phyloP scores from a whole-genome alignment of 2,113 vertebrate species.

The Coryphaenoides rupestris region DNA sequence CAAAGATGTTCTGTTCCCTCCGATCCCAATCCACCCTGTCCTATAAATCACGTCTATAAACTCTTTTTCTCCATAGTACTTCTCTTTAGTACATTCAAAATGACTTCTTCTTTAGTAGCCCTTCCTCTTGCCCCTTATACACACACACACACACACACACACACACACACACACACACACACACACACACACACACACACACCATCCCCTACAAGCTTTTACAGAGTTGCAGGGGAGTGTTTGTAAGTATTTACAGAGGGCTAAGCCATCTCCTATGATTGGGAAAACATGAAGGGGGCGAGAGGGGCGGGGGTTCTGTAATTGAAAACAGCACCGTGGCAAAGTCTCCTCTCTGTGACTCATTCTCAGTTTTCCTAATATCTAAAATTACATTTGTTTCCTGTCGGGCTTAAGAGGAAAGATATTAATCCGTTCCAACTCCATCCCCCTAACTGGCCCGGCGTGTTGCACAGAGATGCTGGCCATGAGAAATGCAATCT shows the following conservation, averaged over 20 bases:
- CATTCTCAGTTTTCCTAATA: conserved; percentile 31
- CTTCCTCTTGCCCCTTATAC: no score
- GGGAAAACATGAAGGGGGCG: conserved; percentile 38
- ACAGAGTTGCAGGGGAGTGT: conserved; percentile 30
- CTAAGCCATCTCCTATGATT: conserved; percentile 30
- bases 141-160: no score
- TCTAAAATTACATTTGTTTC: conserved; percentile 36
- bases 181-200: conserved; percentile 1
- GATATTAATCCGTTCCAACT: conserved; percentile 7
- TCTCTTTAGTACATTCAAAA: no score
- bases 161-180: conserved; percentile 3
- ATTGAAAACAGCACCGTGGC: conserved; percentile 67
- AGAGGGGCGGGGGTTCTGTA: conserved; percentile 38
- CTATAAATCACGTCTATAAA: no score
- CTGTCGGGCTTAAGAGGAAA: conserved; percentile 16
- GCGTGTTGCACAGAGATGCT: conserved; percentile 6
- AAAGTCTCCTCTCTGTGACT: conserved; percentile 28
- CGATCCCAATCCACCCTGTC: no score
- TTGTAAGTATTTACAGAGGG: conserved; percentile 44
- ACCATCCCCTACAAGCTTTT: conserved; percentile 14
- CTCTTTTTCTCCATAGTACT: no score
- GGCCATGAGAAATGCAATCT: background rate
- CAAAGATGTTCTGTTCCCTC: no score
- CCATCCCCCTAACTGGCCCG: conserved; percentile 12
- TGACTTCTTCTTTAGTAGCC: no score